Evolutionary conservation across 2,888 invertebrate species (phyloP).

Genomic region (Lasioglossum leucozonium): DNA sequence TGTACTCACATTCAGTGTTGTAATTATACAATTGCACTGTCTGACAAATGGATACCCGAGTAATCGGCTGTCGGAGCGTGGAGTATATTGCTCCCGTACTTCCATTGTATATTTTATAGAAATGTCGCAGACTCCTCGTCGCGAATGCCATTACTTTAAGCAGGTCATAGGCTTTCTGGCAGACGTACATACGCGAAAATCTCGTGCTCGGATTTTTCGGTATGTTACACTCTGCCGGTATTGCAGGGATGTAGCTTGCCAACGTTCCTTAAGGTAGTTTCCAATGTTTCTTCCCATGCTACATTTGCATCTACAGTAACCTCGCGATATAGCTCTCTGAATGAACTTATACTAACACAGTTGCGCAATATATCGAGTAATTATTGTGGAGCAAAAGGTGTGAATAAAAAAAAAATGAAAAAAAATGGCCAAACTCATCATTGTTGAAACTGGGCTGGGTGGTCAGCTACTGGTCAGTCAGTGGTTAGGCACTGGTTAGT

Average conservation of each 20-base stretch:
- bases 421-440: too few species aligned
- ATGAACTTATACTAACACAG: too few species aligned
- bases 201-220: constrained; percentile 38
- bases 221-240: constrained; percentile 22
- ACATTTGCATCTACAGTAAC: not conserved
- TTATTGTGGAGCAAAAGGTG: too few species aligned
- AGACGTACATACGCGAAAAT: constrained; percentile 44
- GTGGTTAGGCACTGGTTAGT: too few species aligned
- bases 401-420: too few species aligned
- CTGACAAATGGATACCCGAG: constrained; percentile 67
- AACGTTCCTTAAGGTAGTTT: constrained; percentile 1
- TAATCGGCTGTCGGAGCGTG: constrained; percentile 68
- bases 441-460: too few species aligned
- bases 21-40: constrained; percentile 71
- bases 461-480: too few species aligned
- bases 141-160: constrained; percentile 78
- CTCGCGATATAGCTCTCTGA: too few species aligned
- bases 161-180: constrained; percentile 61
- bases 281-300: not conserved
- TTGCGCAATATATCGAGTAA: too few species aligned
- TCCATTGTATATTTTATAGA: constrained; percentile 77
- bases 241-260: constrained; percentile 38
- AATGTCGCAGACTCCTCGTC: constrained; percentile 73
- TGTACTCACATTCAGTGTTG: constrained; percentile 73
- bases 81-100: constrained; percentile 67